Evolutionary conservation across 2,113 vertebrate genomes (phyloP).

Genomic region (Podocnemis expansa): DNA sequence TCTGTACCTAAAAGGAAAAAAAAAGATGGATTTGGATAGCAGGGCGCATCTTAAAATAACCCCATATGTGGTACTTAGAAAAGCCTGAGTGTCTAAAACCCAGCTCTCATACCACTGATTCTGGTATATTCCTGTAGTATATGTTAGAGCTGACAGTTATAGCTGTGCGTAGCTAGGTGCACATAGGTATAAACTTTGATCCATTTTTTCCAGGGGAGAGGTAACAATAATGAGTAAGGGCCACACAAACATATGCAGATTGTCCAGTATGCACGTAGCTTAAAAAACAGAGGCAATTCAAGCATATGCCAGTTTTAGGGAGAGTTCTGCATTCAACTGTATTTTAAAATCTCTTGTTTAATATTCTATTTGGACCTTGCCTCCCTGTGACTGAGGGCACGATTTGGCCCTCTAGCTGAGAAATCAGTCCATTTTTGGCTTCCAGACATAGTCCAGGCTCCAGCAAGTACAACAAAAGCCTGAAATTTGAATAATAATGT

Average conservation of each 20-base stretch:
- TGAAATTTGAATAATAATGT: background rate
- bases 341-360: background rate
- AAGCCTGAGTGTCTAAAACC: background rate
- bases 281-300: background rate
- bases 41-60: background rate
- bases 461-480: fast-evolving
- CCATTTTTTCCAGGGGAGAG: background rate
- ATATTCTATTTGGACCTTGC: background rate
- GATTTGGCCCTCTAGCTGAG: background rate
- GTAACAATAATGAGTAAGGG: background rate
- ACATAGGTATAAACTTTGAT: background rate
- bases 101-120: background rate
- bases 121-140: background rate
- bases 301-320: background rate
- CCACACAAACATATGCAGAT: background rate
- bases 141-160: background rate
- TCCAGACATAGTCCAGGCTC: background rate
- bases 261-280: background rate
- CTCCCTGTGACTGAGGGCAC: background rate
- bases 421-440: background rate
- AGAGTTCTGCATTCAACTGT: background rate
- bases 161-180: background rate
- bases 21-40: background rate
- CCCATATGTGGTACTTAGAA: background rate
- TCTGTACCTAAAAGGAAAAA: background rate